phyloP scores from a whole-genome alignment of 2,797 vertebrate species.

The Eulemur rubriventer region DNA sequence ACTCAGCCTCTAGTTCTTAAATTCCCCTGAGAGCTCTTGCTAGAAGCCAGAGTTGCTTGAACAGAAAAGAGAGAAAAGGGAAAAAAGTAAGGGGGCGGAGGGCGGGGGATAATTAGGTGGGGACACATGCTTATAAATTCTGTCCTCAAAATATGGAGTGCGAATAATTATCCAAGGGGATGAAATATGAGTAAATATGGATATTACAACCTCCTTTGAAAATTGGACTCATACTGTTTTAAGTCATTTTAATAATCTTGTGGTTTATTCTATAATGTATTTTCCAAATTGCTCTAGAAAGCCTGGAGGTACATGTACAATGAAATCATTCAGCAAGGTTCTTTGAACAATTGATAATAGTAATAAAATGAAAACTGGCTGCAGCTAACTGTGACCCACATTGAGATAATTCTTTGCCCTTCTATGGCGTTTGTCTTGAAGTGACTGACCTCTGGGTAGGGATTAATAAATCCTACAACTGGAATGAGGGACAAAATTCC shows the following conservation, averaged over 20 bases:
- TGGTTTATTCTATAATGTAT: conserved; percentile 47
- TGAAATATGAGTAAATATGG: conserved; percentile 49
- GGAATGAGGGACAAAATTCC: conserved; percentile 30
- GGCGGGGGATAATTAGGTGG: neutral
- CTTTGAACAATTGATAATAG: conserved; percentile 61
- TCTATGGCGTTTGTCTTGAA: conserved; percentile 46
- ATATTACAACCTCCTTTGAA: conserved; percentile 42
- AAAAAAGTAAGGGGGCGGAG: neutral
- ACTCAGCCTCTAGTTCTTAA: neutral
- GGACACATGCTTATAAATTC: neutral
- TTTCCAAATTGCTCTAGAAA: conserved; percentile 69
- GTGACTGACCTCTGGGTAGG: conserved; percentile 43
- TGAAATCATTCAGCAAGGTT: conserved; percentile 53
- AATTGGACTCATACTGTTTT: conserved; percentile 48
- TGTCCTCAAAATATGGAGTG: conserved; percentile 20
- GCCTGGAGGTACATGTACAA: conserved; percentile 47
- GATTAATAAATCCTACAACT: conserved; percentile 61
- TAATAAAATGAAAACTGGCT: conserved; percentile 39
- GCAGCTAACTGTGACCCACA: neutral
- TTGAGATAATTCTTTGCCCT: conserved; percentile 42
- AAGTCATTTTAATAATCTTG: conserved; percentile 64
- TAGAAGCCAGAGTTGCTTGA: neutral
- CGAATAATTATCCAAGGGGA: neutral
- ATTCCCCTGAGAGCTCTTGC: neutral
- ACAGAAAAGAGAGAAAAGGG: neutral